Evolutionary conservation across 2,113 vertebrate species (phyloP).

Genomic region (Corythornis vintsioides): DNA sequence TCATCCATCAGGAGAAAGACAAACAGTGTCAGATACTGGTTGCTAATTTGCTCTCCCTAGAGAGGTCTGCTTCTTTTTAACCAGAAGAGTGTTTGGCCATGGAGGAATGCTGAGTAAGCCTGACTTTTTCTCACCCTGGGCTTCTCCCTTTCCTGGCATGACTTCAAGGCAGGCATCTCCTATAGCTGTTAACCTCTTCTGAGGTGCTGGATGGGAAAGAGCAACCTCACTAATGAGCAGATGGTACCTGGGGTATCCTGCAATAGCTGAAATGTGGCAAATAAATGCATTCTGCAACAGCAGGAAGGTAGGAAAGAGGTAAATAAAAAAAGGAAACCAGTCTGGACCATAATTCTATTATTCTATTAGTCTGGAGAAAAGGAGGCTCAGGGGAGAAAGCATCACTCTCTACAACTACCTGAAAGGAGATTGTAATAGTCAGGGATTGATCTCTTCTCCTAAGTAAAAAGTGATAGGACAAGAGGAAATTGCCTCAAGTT

Average conservation of each 20-base stretch:
- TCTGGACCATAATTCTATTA: not conserved
- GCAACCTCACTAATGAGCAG: not conserved
- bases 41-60: constrained; percentile 48
- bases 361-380: not conserved
- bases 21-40: constrained; percentile 35
- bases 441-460: fast-evolving
- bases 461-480: not conserved
- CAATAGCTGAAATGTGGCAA: not conserved
- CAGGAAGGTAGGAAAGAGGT: not conserved
- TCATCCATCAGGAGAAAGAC: constrained; percentile 54
- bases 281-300: not conserved
- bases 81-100: not conserved
- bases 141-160: not conserved
- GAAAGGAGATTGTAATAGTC: not conserved
- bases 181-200: not conserved
- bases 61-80: not conserved
- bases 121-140: not conserved
- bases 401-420: not conserved
- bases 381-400: not conserved
- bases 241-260: not conserved
- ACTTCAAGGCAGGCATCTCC: not conserved
- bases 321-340: not conserved
- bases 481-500: not conserved
- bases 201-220: not conserved
- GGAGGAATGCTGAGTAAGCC: not conserved